Conservation (phyloP, 2,113 vertebrate genomes). For the Callocephalon fimbriatum region DNA sequence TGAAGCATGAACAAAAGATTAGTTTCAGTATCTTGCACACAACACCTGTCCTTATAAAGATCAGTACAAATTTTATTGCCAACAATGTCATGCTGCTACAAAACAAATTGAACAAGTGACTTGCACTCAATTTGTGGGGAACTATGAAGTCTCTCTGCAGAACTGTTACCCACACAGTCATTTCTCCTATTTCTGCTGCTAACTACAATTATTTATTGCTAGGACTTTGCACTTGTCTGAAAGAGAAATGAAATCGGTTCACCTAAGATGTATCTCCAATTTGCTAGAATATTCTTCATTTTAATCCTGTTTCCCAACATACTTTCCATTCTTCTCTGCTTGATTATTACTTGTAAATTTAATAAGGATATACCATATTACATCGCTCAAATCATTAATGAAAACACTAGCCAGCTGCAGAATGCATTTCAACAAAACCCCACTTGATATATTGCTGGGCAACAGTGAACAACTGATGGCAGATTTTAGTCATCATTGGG, state of each 20-base stretch:
- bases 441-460: background rate
- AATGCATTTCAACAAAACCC: background rate
- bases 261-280: background rate
- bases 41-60: background rate
- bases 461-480: background rate
- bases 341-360: slow-evolving; percentile 33
- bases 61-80: background rate
- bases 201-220: background rate
- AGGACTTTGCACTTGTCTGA: background rate
- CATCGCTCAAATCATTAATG: slow-evolving; percentile 23
- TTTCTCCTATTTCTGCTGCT: background rate
- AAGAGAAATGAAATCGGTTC: slow-evolving; percentile 31
- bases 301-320: slow-evolving; percentile 39
- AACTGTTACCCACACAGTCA: background rate
- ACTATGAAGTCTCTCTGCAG: background rate
- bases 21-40: background rate
- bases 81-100: background rate
- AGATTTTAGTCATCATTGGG: background rate
- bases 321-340: slow-evolving; percentile 44
- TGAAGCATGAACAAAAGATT: background rate
- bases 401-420: slow-evolving; percentile 1
- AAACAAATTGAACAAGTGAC: background rate
- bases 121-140: background rate
- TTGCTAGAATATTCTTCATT: background rate
- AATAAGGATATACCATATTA: slow-evolving; percentile 39